Evolutionary conservation across 1,140 invertebrate genomes (phyloP).

Genomic region (Piezodorus guildinii): DNA sequence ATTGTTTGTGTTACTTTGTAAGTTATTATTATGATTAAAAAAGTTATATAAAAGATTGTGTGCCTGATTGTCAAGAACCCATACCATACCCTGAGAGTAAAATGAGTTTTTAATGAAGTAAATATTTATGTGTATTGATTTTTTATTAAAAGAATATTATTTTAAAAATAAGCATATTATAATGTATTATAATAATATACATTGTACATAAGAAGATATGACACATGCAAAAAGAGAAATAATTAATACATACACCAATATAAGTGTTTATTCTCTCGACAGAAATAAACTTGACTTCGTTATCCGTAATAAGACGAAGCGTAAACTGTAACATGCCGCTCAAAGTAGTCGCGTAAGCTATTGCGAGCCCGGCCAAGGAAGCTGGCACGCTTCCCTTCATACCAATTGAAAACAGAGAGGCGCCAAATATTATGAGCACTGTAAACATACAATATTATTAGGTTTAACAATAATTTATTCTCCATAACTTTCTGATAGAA

Average conservation of each 20-base stretch:
- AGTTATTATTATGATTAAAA: too few species aligned
- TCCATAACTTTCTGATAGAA: too few species aligned
- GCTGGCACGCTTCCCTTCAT: constrained; percentile 43
- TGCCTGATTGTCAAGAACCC: too few species aligned
- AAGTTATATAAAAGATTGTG: too few species aligned
- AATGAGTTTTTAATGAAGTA: too few species aligned
- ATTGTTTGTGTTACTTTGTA: too few species aligned
- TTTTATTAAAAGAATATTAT: too few species aligned
- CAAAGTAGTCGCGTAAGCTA: constrained; percentile 52
- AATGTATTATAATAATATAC: too few species aligned
- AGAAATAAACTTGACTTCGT: constrained; percentile 53
- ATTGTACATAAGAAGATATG: too few species aligned
- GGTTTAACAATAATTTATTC: background rate
- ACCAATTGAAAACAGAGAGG: constrained; percentile 44
- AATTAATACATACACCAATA: constrained; percentile 31
- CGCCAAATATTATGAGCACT: constrained; percentile 40
- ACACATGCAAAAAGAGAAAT: constrained; percentile 30
- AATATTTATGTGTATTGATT: too few species aligned
- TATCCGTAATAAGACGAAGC: constrained; percentile 49
- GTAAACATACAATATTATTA: constrained; percentile 20
- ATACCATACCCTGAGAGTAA: too few species aligned
- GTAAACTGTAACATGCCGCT: constrained; percentile 54
- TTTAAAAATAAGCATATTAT: too few species aligned
- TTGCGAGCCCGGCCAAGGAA: constrained; percentile 52
- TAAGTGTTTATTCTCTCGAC: constrained; percentile 37